Base-by-base conservation (phyloP, 2,888 invertebrate species). In the Hypolimnas misippus region DNA sequence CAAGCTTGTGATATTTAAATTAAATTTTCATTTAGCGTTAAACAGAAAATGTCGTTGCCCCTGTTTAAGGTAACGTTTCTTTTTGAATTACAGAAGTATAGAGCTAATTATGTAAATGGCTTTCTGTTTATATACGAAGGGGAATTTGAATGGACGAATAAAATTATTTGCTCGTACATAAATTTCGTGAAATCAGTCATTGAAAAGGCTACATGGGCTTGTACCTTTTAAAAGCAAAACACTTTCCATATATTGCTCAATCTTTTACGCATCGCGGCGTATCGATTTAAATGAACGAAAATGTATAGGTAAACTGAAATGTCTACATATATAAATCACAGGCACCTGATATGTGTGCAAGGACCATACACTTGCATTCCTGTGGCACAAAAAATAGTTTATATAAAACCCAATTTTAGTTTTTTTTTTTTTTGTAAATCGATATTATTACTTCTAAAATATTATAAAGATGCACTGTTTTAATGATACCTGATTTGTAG, bases 171-270 rank as follows among this genome's bases (percentile, higher is more conserved):
- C 12, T 42, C 29, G 38, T 58, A 21, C 29, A 31, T 38, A 16
- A 52, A n/a, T 33, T 21, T 40, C n/a, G 16, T 21, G 21, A 42
- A 42, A 44, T 49, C 6, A 10, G 14, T 49, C 14, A 58, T n/a
- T 44, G 21, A 16, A 35, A 42, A 44, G 31, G 21, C 42, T 44
- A 21, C 40, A 58, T 5, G n/a, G 14, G 33, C 38, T 50, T n/a
- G 33, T 44, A 31, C 40, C 51, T 42, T 52, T 58, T 52, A 16
- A 58, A 21, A 61, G 50, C 52, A 49, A 57, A 63, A 68, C 58
- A 61, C 21, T 53, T 57, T 58, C 42, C 33, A 57, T 60, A 61
- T 51, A 56, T 38, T 42, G 78, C 76, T 76, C 66, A 74, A 82
- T 59, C 51, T 63, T 63, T 16, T 29, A 29, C 44, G 57, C 44